Base-by-base conservation (phyloP, 1,140 invertebrate species). In the Sesamia nonagrioides region DNA sequence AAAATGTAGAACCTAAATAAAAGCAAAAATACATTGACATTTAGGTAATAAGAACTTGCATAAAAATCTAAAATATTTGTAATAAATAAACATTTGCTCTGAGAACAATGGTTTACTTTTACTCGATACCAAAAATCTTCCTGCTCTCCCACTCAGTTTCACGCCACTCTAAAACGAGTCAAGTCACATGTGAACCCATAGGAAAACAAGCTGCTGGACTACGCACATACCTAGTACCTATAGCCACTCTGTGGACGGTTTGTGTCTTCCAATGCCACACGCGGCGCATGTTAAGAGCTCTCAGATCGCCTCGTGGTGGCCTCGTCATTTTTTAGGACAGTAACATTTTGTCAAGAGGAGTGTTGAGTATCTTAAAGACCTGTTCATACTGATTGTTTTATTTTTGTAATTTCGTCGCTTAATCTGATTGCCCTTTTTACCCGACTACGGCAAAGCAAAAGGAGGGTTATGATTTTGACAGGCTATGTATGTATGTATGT, bases 301-400 rank as follows among this genome's bases (percentile, higher is more conserved):
- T 50, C 66, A 13, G 21, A 11, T 48, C 42, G 42, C 42, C 66
- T 45, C 18, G n/a, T 21, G 2, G 11, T 69, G 66, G 66, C 66
- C 66, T 69, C 66, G 66, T 33, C 40, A 69, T 48, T 63, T 68
- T 69, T 69, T 69, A 69, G 66, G 40, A 18, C 66, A 69, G 18
- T 50, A 69, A 69, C 42, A 69, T 69, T 69, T 69, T 69, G 66
- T 69, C 66, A 69, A 48, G 35, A 61, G 42, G 35, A 61, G 42
- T 69, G 1, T 69, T 69, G 33, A 66, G 61, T 17, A 61, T 45
- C 18, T 21, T 45, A 66, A 66, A 17, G 37, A 13, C 9, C 37
- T 68, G 45, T 69, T 33, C 66, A 69, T 42, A 69, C 42, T 50
- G 17, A 21, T 68, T 48, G 21, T 13, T 48, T 33, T 69, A 13